These are phyloP conservation scores for Macroglossus sobrinus DNA, from an alignment of 2,113 vertebrate genomes.

Conservation along the genomic window DNA sequence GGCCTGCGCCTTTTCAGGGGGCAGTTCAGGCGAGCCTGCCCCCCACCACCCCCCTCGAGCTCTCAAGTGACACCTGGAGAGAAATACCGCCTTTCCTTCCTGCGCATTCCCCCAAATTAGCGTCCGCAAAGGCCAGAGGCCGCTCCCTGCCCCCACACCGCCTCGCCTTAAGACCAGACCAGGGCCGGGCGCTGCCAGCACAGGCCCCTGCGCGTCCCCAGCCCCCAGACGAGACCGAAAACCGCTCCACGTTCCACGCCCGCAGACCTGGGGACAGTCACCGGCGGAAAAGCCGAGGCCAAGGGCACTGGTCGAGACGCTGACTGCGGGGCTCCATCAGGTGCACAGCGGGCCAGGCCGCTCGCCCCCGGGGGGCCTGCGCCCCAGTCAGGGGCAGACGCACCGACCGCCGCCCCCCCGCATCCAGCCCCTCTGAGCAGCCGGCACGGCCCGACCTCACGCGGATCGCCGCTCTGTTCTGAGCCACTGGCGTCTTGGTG, in stretches of 20 bases:
- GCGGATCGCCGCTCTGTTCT: rapidly evolving
- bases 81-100: not conserved
- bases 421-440: not conserved
- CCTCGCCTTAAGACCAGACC: rapidly evolving
- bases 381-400: rapidly evolving
- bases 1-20: not conserved
- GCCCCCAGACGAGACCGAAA: not conserved
- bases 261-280: rapidly evolving
- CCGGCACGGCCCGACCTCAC: rapidly evolving
- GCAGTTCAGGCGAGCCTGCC: too few species aligned
- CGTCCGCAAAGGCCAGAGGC: not conserved
- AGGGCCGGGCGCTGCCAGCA: rapidly evolving
- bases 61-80: too few species aligned
- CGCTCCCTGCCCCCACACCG: not conserved
- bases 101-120: not conserved
- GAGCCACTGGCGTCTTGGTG: not conserved
- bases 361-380: not conserved
- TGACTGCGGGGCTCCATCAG: not conserved
- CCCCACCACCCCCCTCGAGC: rapidly evolving
- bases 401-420: rapidly evolving
- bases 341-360: not conserved
- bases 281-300: not conserved
- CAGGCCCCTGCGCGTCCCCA: not conserved
- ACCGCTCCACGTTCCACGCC: rapidly evolving
- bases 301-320: not conserved